A percentile compares a stretch with the other conserved stretches of the same genome.
phyloP scores from a whole-genome alignment of 1,140 invertebrate genomes.

The Octopus sinensis region DNA sequence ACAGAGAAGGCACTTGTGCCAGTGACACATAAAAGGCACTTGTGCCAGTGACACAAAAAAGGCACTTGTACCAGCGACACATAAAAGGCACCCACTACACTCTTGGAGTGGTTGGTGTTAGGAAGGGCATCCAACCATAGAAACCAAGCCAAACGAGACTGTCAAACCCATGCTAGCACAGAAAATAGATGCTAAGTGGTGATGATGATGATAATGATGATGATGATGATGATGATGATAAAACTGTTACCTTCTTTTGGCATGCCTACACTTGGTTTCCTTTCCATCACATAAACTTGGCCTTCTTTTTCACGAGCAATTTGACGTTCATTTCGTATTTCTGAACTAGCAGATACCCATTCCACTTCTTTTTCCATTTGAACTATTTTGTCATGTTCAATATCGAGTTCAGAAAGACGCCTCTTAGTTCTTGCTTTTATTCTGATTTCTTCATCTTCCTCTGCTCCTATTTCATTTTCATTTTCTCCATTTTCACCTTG shows the following conservation, averaged over 20 bases:
- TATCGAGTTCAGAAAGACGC: constrained; percentile 26
- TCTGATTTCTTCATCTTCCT: background rate
- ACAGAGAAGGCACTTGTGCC: no score
- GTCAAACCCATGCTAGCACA: no score
- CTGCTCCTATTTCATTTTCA: constrained; percentile 16
- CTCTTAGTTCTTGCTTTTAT: constrained; percentile 21
- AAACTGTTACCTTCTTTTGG: background rate
- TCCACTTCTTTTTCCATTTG: background rate
- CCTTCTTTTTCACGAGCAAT: background rate
- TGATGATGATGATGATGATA: no score
- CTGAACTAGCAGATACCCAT: background rate
- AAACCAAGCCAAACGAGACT: no score
- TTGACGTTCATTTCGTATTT: background rate
- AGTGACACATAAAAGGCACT: no score
- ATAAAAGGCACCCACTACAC: no score
- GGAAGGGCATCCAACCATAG: no score
- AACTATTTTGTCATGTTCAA: constrained; percentile 8
- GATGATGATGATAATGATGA: no score
- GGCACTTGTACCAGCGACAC: no score
- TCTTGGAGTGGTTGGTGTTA: no score
- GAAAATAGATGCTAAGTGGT: no score
- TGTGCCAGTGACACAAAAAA: no score
- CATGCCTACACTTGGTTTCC: background rate
- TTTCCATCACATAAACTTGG: constrained; percentile 2
- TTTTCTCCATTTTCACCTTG: constrained; percentile 17